These are phyloP conservation scores for Lamprologus callipterus DNA, from an alignment of 2,113 vertebrate genomes.

Conservation along the genomic window DNA sequence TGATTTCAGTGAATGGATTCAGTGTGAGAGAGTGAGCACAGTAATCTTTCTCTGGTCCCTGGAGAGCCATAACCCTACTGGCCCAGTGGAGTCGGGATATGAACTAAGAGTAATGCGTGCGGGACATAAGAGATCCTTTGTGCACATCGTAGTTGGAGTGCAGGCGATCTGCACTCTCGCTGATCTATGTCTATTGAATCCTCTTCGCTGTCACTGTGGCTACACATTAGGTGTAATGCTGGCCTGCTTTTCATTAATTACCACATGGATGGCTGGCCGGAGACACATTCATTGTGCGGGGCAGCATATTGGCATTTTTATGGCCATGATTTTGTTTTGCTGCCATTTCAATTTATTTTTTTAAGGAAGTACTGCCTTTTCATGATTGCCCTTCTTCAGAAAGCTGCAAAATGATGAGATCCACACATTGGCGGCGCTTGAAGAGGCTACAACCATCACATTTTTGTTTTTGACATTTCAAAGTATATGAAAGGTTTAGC, in stretches of 20 bases:
- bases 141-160: constrained; percentile 31
- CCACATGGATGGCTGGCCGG: constrained; percentile 4
- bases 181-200: constrained; percentile 67
- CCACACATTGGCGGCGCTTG: neutral
- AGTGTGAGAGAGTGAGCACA: constrained; percentile 27
- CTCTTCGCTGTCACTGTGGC: constrained; percentile 41
- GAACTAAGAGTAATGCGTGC: constrained; percentile 33
- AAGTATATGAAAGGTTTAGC: neutral
- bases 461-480: neutral
- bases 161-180: constrained; percentile 38
- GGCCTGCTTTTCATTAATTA: constrained; percentile 61
- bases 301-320: constrained; percentile 71
- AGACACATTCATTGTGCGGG: constrained; percentile 43
- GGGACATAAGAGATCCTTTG: constrained; percentile 51
- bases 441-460: neutral
- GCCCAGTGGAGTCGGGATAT: constrained; percentile 13
- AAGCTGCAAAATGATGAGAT: constrained; percentile 5
- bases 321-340: constrained; percentile 67
- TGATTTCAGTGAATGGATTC: neutral
- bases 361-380: constrained; percentile 23
- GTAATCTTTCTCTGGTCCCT: constrained; percentile 46
- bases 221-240: constrained; percentile 15
- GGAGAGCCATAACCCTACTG: constrained; percentile 40
- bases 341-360: constrained; percentile 57
- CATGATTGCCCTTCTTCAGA: constrained; percentile 4